Evolutionary conservation across 2,113 vertebrate species (phyloP), one percentile per base, ranked within the genome.

Genomic region (Etheostoma spectabile): DNA sequence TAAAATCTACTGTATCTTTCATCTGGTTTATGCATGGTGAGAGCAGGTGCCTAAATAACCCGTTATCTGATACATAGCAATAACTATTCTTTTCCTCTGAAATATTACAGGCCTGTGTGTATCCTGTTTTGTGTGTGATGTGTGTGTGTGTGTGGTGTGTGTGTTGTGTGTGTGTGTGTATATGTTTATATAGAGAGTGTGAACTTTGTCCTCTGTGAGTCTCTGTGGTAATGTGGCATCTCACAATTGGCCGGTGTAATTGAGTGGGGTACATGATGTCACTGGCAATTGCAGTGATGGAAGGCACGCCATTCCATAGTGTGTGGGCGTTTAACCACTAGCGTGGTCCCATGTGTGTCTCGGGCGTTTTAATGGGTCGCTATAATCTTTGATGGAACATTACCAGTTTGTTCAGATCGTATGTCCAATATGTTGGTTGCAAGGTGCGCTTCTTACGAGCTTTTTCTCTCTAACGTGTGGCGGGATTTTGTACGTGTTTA

Each of bases 201-300:
- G 18, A 72, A n/a, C n/a, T 77, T 79, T 59, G 69, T 78, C n/a
- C 68, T 62, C 11, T 70, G 62, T 79, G 57, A 70, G 74, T 76
- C 79, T 82, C 68, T 52, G 6, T 80, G 78, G 65, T 83, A 78
- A 86, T 79, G 82, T 83, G 49, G 63, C 90, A 89, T 88, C 83
- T 84, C 64, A 91, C 89, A 93, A 94, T 94, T 94, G 92, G 87
- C 83, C 86, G 90, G 87, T 92, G 88, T 91, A 93, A 93, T 91
- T 92, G 90, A 91, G 88, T 84, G 80, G 73, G 86, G 74, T 77
- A 52, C 74, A 22, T 90, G 87, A 89, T 86, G 85, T 92, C 90
- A 79, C 83, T 12, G 49, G 74, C 88, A 76, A 85, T 81, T 57
- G 85, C 68, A 48, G 77, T 89, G 89, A 93, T 87, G 91, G 90